Percentiles rank a stretch among this genome's conserved stretches.
These are phyloP conservation scores for Botia kubotai DNA, from an alignment of 2,797 vertebrate genomes.

Conservation along the genomic window DNA sequence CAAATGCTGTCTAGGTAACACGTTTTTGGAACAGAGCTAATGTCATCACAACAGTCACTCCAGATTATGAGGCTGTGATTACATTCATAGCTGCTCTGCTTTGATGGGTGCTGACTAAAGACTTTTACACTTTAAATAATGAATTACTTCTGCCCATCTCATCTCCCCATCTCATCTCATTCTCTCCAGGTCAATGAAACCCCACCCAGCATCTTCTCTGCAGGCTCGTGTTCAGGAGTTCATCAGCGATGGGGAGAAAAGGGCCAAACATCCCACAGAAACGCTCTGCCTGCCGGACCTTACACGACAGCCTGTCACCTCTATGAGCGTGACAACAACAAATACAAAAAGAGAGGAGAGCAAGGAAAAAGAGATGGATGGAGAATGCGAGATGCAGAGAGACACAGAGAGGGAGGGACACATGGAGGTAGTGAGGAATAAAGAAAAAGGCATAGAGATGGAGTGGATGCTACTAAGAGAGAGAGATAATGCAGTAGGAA, in stretches of 20 bases:
- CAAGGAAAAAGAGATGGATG: slow-evolving; percentile 37
- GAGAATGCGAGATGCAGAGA: slow-evolving; percentile 32
- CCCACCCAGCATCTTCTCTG: slow-evolving; percentile 44
- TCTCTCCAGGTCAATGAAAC: slow-evolving; percentile 38
- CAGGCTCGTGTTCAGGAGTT: slow-evolving; percentile 66
- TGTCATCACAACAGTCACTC: background rate
- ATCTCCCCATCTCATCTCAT: slow-evolving; percentile 12
- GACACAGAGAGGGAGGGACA: slow-evolving; percentile 19
- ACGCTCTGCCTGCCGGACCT: slow-evolving; percentile 64
- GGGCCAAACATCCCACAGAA: slow-evolving; percentile 6
- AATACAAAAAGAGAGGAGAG: slow-evolving; percentile 29
- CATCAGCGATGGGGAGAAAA: slow-evolving; percentile 63
- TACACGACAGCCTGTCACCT: slow-evolving; percentile 55
- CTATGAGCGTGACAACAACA: slow-evolving; percentile 29
- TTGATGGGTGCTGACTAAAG: background rate
- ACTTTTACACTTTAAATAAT: slow-evolving; percentile 10
- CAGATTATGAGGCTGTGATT: background rate
- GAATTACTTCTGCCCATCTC: slow-evolving; percentile 12
- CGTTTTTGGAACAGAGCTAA: background rate
- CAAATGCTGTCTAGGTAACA: background rate
- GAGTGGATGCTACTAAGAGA: background rate
- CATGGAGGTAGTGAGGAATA: slow-evolving; percentile 16
- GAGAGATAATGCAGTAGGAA: slow-evolving; percentile 26
- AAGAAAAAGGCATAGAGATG: slow-evolving; percentile 26
- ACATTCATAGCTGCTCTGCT: background rate